Conservation (phyloP, 2,797 vertebrate species). For the Craterocephalus amniculus region DNA sequence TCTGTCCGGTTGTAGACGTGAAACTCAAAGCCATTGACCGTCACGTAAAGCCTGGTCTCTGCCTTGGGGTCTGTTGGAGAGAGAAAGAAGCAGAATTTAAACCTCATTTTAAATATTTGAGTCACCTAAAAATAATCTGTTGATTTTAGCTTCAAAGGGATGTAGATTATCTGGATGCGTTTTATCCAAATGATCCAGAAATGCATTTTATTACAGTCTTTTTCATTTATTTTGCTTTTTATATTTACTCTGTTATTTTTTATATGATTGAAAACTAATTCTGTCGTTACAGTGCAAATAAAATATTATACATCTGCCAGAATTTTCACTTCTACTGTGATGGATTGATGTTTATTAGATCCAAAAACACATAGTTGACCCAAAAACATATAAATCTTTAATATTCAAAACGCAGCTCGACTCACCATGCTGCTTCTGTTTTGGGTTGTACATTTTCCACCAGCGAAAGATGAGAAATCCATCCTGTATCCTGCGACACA, state of each 20-base stretch:
- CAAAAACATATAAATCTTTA: neutral
- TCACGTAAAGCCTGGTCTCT: slow-evolving; percentile 95
- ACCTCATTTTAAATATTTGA: no score
- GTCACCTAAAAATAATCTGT: no score
- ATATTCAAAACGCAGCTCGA: neutral
- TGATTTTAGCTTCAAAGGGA: neutral
- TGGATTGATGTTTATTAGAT: neutral
- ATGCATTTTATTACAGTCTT: neutral
- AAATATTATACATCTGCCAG: neutral
- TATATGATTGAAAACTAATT: neutral
- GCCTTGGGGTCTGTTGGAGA: slow-evolving; percentile 91
- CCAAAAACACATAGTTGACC: neutral
- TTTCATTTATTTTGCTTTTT: neutral
- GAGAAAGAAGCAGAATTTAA: neutral
- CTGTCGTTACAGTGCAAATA: neutral
- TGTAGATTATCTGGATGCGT: neutral
- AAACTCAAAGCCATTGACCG: slow-evolving; percentile 97
- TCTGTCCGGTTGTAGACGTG: slow-evolving; percentile 97
- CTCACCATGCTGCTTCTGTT: slow-evolving; percentile 97
- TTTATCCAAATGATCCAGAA: no score
- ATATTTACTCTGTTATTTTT: neutral
- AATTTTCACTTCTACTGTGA: neutral
- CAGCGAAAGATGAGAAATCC: slow-evolving; percentile 99
- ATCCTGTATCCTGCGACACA: slow-evolving; percentile 91
- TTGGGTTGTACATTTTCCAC: slow-evolving; percentile 99